Evolutionary conservation across 2,888 invertebrate species (phyloP), one percentile per base, ranked within the genome.

Genomic region (Limnephilus marmoratus): DNA sequence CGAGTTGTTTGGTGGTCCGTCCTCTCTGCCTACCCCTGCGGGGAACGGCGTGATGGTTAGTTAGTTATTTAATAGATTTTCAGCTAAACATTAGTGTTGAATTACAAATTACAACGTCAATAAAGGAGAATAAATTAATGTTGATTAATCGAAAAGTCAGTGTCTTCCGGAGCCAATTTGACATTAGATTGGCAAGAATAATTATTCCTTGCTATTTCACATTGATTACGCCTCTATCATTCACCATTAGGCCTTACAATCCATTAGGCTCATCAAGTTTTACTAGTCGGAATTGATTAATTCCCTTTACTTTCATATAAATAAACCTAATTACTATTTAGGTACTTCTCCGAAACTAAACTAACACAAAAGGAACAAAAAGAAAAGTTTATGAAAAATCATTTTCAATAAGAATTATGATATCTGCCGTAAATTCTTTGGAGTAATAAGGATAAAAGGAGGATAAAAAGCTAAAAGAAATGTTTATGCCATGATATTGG

Each of bases 151-250:
- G 24, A 83, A 34, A 37, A 83, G 15, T 15, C 18, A 37, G 37
- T 37, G 34, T 18, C 82, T n/a, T n/a, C 31, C 31, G 37, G 37
- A 83, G 83, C 31, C 37, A 83, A 83, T 83, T 37, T 83, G 37
- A 15, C 37, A 37, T 83, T 83, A 5, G 83, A 86, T 86, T 86
- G 13, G n/a, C 86, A 29, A n/a, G 45, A 86, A 86, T 45, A 86
- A 86, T 45, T 13, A n/a, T 68, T 68, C 68, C 29, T 86, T 49
- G 11, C 45, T 86, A 86, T 9, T n/a, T 86, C 49, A 45, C 45
- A 13, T 86, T 86, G n/a, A 86, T 86, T 86, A 29, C 45, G 41
- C 34, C 45, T 45, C 49, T 24, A 41, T 86, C 86, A 86, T 37
- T 86, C 86, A 45, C 13, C 13, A 24, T 85, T 41, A 85, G 11